Percentiles rank a stretch among this genome's conserved stretches.
Conservation (phyloP, 2,888 invertebrate genomes). For the Yponomeuta sedellus region DNA sequence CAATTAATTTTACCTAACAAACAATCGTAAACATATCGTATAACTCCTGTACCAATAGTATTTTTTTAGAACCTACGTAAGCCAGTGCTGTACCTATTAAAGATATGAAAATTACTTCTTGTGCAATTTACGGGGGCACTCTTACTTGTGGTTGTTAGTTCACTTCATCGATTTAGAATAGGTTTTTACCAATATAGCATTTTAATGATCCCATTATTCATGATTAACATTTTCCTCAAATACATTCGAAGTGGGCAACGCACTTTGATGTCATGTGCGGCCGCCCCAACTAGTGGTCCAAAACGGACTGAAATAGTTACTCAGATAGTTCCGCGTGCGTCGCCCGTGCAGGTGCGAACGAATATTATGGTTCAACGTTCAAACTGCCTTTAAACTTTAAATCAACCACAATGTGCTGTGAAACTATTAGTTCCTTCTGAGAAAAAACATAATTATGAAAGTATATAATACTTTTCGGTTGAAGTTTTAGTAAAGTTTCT, state of each 20-base stretch:
- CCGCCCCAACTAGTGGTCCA: constrained; percentile 62
- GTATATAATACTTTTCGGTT: background rate
- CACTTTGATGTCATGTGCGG: constrained; percentile 56
- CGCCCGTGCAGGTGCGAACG: constrained; percentile 60
- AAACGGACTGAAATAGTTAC: constrained; percentile 63
- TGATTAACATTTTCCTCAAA: background rate
- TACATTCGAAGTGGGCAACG: background rate
- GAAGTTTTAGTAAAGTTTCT: background rate
- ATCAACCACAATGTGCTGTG: background rate
- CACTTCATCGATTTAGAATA: no score
- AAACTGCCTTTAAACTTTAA: background rate
- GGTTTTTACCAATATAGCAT: background rate
- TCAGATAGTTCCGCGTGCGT: constrained; percentile 62
- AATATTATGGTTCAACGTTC: background rate
- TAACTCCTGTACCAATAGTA: no score
- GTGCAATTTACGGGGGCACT: no score
- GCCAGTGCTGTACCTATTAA: no score
- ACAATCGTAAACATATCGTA: no score
- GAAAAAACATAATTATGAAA: background rate
- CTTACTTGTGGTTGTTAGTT: no score
- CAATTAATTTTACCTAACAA: no score
- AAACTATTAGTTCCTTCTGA: background rate
- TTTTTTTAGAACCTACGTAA: no score
- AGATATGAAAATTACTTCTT: no score
- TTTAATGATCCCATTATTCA: background rate